These are phyloP conservation scores for Eumeta japonica DNA, from an alignment of 1,140 invertebrate genomes.

Conservation along the genomic window DNA sequence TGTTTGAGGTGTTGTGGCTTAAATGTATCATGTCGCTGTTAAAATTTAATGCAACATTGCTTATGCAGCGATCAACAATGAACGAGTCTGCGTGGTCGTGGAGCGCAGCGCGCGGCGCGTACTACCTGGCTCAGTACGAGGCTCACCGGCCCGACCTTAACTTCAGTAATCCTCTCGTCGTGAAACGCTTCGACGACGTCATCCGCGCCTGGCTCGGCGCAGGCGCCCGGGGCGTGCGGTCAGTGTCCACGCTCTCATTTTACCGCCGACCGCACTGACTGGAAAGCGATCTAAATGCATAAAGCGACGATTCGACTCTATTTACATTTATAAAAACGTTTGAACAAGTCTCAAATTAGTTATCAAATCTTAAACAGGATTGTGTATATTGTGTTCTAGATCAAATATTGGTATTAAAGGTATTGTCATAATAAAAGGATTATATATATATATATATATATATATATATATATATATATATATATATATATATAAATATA, in stretches of 20 bases:
- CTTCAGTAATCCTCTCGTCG: constrained; percentile 60
- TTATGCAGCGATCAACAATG: constrained; percentile 30
- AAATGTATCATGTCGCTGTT: background rate
- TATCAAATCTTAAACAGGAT: no score
- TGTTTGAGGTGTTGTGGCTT: background rate
- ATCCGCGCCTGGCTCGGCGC: constrained; percentile 67
- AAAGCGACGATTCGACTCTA: background rate
- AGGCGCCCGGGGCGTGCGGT: constrained; percentile 74
- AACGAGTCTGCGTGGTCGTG: constrained; percentile 60
- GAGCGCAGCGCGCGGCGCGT: constrained; percentile 56
- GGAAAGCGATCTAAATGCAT: background rate
- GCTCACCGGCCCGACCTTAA: constrained; percentile 66
- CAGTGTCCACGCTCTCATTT: constrained; percentile 6
- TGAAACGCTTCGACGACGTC: constrained; percentile 64
- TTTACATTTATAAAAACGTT: background rate
- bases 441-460: background rate
- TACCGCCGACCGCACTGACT: background rate
- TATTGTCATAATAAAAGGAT: no score
- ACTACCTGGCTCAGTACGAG: constrained; percentile 66
- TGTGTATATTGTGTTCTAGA: no score
- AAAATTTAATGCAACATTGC: background rate
- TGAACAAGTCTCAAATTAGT: background rate
- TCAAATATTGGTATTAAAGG: no score
- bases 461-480: background rate
- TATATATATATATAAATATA: background rate